These are phyloP conservation scores for Leucoraja ocellata DNA, from an alignment of 2,797 vertebrate genomes.

Conservation along the genomic window DNA sequence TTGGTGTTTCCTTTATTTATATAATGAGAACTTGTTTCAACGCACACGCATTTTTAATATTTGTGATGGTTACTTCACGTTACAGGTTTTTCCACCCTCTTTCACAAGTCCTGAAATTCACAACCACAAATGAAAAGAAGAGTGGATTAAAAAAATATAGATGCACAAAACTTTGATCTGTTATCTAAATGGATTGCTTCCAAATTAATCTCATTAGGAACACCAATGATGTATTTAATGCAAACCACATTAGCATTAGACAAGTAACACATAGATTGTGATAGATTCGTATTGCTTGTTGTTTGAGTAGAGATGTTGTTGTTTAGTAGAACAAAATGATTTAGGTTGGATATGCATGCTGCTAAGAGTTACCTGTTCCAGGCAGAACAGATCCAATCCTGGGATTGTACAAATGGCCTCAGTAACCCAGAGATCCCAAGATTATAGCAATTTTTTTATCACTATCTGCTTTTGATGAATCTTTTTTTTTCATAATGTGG, in stretches of 20 bases:
- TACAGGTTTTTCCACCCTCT: neutral
- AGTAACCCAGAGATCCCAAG: neutral
- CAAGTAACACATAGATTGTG: neutral
- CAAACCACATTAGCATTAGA: neutral
- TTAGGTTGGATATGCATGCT: neutral
- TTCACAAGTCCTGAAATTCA: neutral
- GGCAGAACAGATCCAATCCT: neutral
- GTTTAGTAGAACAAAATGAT: neutral
- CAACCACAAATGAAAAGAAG: neutral
- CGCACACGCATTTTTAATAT: neutral
- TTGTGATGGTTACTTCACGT: neutral
- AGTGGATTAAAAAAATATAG: neutral
- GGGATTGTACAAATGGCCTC: neutral
- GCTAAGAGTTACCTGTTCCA: neutral
- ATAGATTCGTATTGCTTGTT: neutral
- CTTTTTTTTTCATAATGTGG: neutral
- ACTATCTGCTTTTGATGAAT: constrained; percentile 1
- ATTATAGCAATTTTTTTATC: neutral
- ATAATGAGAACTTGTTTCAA: neutral
- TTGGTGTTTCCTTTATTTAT: neutral
- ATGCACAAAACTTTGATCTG: neutral
- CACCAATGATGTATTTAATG: neutral
- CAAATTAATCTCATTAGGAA: neutral
- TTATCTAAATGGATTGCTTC: neutral
- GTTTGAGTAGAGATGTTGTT: neutral